Evolutionary conservation across 2,797 vertebrate genomes (phyloP), one percentile per base, ranked within the genome.

Genomic region (Chelmon rostratus): DNA sequence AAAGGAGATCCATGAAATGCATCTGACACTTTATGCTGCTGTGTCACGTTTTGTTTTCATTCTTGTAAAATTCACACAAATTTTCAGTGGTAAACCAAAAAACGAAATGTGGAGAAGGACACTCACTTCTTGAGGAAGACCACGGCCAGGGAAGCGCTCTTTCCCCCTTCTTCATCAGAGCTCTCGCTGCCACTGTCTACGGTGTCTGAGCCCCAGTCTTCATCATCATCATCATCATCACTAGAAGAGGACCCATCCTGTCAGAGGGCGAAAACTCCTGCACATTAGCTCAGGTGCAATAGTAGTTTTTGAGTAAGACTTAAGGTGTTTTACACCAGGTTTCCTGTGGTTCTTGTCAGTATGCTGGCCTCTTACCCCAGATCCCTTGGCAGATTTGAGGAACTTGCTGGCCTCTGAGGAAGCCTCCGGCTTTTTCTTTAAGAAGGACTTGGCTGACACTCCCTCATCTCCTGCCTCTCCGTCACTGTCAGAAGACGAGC

Each of bases 71-170:
- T 47, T 8, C 2, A 31, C 1, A 9, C 23, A 50, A 2, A 25
- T 5, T 49, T 37, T 38, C 10, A 16, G 28, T 46, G 19, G 12
- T n/a, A 58, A 71, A 44, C 8, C 8, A 1, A 37, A 44, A 64
- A 18, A 5, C 31, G 65, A 40, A 2, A n/a, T 6, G 35, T 21
- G 0, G 15, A 31, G 9, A 52, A 4, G 28, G 6, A 67, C 9
- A 85, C 95, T 93, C 78, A 98, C 97, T 96, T 98, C 79, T 97
- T 98, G 70, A 97, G 96, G 92, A 98, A 98, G 80, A 92, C 95
- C 8, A 91, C 76, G 16, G 97, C 97, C 83, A 98, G 81, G 0
- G 96, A 96, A 0, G 94, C 88, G 11, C 91, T 93, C 76, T 95
- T 96, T 38, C 86, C 95, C 4, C 97, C 96, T 0, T 95, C 96